These are phyloP conservation scores for Crotophaga sulcirostris DNA, from an alignment of 2,113 vertebrate species.

Conservation along the genomic window DNA sequence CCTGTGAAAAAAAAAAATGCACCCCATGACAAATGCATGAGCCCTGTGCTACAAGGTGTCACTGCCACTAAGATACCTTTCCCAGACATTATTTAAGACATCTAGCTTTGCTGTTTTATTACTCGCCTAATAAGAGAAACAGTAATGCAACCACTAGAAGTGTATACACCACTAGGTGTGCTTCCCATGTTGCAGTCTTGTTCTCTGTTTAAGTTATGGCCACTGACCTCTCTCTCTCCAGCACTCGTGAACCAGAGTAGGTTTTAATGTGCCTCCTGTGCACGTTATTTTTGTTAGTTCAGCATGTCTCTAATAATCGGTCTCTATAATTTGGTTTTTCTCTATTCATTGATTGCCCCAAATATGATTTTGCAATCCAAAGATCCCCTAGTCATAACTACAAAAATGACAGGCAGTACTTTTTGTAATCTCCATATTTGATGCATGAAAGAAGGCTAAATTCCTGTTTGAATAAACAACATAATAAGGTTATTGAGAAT, in stretches of 20 bases:
- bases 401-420: constrained; percentile 74
- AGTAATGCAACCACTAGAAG: rapidly evolving
- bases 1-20: neutral
- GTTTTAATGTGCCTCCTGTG: constrained; percentile 18
- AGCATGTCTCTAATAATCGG: constrained; percentile 63
- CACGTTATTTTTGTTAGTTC: constrained; percentile 54
- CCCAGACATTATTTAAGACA: neutral
- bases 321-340: constrained; percentile 72
- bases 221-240: neutral
- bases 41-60: neutral
- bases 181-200: rapidly evolving
- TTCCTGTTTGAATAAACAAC: constrained; percentile 84
- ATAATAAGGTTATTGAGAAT: constrained; percentile 87
- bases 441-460: constrained; percentile 83
- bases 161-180: rapidly evolving
- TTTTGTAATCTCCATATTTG: constrained; percentile 80
- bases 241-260: neutral
- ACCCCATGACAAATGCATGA: neutral
- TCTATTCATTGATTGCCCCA: constrained; percentile 74
- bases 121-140: neutral
- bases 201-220: neutral
- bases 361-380: constrained; percentile 75
- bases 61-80: neutral
- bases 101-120: neutral
- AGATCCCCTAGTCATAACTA: constrained; percentile 71